Base-by-base conservation (phyloP, 2,888 invertebrate species). In the Parnassius glacialis region DNA sequence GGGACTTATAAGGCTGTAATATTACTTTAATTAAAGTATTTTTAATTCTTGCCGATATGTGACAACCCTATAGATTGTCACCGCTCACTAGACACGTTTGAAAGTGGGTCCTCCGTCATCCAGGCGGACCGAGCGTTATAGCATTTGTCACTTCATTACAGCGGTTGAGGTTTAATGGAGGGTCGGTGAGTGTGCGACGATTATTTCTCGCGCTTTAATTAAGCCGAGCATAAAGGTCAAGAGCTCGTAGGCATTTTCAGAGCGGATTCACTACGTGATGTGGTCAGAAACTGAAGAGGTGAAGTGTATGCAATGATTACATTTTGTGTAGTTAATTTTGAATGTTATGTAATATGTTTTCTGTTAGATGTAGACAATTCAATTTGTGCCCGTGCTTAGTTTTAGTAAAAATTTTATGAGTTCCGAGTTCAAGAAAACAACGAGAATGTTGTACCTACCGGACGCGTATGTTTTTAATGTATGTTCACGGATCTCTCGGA, bases 91-190 rank as follows among this genome's bases (percentile, higher is more conserved):
- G 67, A 71, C 69, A 68, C 68, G 66, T 67, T 75, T 66, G 75
- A 80, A 80, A 71, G 73, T 67, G 62, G 64, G 74, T 69, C 71
- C 79, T 79, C 68, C 67, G 73, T 80, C 79, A 74, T 59, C 58
- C 59, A 55, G 70, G 72, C 70, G 57, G 68, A 66, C 51, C 9
- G n/a, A 54, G 70, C 71, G 74, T 72, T 76, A 76, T 72, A 83
- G 84, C 81, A 82, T 81, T 83, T 83, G 87, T 87, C 89, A 85
- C 81, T 82, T 82, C 80, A 85, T 84, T 81, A 83, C 75, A 52
- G 72, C 68, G 72, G 63, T 65, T 65, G 63, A 57, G 41, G 63
- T 66, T 69, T 75, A 76, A 78, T 82, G 78, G 79, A 78, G 80
- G 66, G 74, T 55, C 64, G 66, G 67, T 66, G 65, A 25, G 59